Base-by-base conservation (phyloP, 1,140 invertebrate genomes). In the Heliconius congener region DNA sequence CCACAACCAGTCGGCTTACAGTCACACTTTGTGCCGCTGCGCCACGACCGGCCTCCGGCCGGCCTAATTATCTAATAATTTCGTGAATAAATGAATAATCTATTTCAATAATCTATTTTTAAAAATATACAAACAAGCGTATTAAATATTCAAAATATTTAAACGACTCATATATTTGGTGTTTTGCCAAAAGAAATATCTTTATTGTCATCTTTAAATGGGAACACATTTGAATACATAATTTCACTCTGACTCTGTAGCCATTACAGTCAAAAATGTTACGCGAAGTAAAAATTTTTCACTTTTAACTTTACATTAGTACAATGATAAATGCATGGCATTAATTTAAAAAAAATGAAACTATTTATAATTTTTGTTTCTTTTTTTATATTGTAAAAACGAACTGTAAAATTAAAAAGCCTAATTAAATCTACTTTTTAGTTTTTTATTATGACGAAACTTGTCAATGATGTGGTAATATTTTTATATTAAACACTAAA, bases 141-240 rank as follows among this genome's bases (percentile, higher is more conserved):
- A 23, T 27, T 60, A 23, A 19, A 52, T 23, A 60, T 60, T 60
- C 55, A 60, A 60, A 60, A 60, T 60, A 60, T 60, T 60, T 27
- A 27, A 60, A 27, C 19, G 8, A 19, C 18, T 19, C n/a, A 27
- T 60, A 9, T 60, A 11, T 60, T 60, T 60, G 55, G n/a, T 27
- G 55, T 23, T 60, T 60, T n/a, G n/a, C 55, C 55, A 60, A 60
- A 57, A n/a, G 42, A 60, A 60, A 60, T 60, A 60, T 60, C 8
- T 23, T 60, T 60, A 60, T 60, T 60, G 27, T 11, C n/a, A 60
- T 27, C 19, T 11, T 60, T 60, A 60, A 60, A 60, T 60, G 55
- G 55, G n/a, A 60, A 60, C 55, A 23, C 55, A 60, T 60, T 60
- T 60, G n/a, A 60, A 60, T 60, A 60, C 8, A 60, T 60, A 60